A percentile compares a stretch with the other conserved stretches of the same genome.
These are phyloP conservation scores for Pammene fasciana DNA, from an alignment of 2,888 invertebrate species.

Conservation along the genomic window DNA sequence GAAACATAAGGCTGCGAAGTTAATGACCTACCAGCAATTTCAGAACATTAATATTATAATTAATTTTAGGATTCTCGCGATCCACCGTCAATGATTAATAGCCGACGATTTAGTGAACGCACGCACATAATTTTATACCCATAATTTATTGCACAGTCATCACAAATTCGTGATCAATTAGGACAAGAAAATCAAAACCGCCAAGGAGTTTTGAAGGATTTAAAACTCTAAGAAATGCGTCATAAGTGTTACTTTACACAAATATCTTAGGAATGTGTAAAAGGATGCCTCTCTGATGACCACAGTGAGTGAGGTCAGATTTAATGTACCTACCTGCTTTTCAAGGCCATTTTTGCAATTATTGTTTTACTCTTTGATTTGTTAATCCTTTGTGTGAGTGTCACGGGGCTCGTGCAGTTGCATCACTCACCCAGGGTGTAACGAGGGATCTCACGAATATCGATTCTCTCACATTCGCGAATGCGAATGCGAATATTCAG, in stretches of 20 bases:
- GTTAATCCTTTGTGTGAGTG: background rate
- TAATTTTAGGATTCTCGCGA: background rate
- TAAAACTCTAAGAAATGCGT: background rate
- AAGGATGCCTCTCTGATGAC: constrained; percentile 26
- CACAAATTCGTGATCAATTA: background rate
- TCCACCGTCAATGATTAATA: constrained; percentile 6
- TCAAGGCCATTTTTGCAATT: constrained; percentile 17
- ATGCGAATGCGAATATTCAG: too few relatives aligned
- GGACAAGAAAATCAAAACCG: background rate
- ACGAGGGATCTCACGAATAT: too few relatives aligned
- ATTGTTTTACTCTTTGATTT: background rate
- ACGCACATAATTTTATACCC: constrained; percentile 5
- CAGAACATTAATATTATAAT: constrained; percentile 13
- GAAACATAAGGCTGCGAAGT: background rate
- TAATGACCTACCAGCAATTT: constrained; percentile 14
- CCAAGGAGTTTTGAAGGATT: background rate
- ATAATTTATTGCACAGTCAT: constrained; percentile 22
- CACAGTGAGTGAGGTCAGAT: constrained; percentile 3
- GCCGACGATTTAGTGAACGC: constrained; percentile 7
- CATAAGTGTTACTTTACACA: background rate
- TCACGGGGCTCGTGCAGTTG: background rate
- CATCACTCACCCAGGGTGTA: background rate
- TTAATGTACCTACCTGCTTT: constrained; percentile 4
- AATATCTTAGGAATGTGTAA: constrained; percentile 11
- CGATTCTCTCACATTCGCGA: too few relatives aligned